Evolutionary conservation across 1,140 invertebrate genomes (phyloP).

Genomic region (Phortica variegata): DNA sequence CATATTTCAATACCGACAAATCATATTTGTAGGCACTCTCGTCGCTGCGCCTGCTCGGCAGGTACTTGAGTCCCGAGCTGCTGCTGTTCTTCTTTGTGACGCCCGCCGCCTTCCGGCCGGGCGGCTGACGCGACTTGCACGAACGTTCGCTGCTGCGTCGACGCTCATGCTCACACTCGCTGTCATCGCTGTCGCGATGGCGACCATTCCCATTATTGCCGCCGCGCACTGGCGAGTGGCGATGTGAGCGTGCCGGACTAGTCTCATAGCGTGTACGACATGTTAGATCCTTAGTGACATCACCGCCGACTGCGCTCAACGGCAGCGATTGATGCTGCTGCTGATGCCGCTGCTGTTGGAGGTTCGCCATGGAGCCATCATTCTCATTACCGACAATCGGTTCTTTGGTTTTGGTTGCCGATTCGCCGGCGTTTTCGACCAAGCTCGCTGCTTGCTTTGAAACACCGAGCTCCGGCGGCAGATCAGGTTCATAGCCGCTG

Average conservation of each 20-base stretch:
- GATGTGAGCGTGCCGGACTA: slow-evolving; percentile 45
- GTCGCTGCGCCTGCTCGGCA: slow-evolving; percentile 40
- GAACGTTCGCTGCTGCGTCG: slow-evolving; percentile 53
- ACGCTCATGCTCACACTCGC: slow-evolving; percentile 59
- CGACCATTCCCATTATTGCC: slow-evolving; percentile 38
- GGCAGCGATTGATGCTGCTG: slow-evolving; percentile 4
- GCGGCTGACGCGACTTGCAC: slow-evolving; percentile 51
- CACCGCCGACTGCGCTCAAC: not conserved
- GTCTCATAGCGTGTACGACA: slow-evolving; percentile 39
- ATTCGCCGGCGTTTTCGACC: too few species aligned
- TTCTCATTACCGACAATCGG: slow-evolving; percentile 30
- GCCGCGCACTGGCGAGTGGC: slow-evolving; percentile 32
- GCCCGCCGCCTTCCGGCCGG: slow-evolving; percentile 43
- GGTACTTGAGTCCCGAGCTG: slow-evolving; percentile 27
- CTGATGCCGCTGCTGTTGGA: slow-evolving; percentile 6
- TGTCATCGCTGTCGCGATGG: slow-evolving; percentile 54
- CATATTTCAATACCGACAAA: slow-evolving; percentile 46
- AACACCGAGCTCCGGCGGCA: slow-evolving; percentile 7
- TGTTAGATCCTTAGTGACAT: slow-evolving; percentile 29
- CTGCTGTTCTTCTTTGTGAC: slow-evolving; percentile 38
- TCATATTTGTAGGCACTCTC: slow-evolving; percentile 54
- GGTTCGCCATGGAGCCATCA: slow-evolving; percentile 39
- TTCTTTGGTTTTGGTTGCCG: too few species aligned
- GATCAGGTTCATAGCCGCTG: slow-evolving; percentile 22
- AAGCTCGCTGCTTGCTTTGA: slow-evolving; percentile 16